These are phyloP conservation scores for Harpagoxenus sublaevis DNA, from an alignment of 2,888 invertebrate species.

Conservation along the genomic window DNA sequence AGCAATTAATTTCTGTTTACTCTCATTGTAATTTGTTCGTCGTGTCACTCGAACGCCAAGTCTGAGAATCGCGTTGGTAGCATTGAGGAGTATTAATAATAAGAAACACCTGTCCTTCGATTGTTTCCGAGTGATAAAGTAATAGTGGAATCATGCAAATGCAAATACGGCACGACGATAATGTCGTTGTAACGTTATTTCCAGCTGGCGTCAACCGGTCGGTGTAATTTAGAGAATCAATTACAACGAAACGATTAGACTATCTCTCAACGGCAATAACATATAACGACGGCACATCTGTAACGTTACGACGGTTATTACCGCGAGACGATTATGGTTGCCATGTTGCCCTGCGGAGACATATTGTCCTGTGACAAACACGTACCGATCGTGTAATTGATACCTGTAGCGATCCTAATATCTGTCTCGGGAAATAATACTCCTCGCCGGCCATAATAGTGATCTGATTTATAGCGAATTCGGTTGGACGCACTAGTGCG, in stretches of 20 bases:
- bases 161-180: slow-evolving; percentile 22
- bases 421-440: slow-evolving; percentile 24
- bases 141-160: slow-evolving; percentile 20
- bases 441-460: neutral
- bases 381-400: slow-evolving; percentile 42
- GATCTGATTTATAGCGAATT: too few species aligned
- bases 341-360: slow-evolving; percentile 17
- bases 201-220: slow-evolving; percentile 25
- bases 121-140: slow-evolving; percentile 8
- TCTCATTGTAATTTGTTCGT: neutral
- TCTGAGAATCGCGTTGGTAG: neutral
- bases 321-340: slow-evolving; percentile 45
- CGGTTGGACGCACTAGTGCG: too few species aligned
- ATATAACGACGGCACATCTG: slow-evolving; percentile 55
- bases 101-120: slow-evolving; percentile 15
- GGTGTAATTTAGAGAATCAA: slow-evolving; percentile 49
- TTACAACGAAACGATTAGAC: slow-evolving; percentile 56
- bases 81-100: neutral
- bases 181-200: slow-evolving; percentile 26
- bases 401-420: slow-evolving; percentile 15
- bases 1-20: neutral
- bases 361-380: slow-evolving; percentile 43
- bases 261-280: slow-evolving; percentile 51
- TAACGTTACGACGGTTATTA: slow-evolving; percentile 49
- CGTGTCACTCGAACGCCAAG: neutral